Evolutionary conservation across 2,113 vertebrate genomes (phyloP).

Genomic region (Neogobius melanostomus): DNA sequence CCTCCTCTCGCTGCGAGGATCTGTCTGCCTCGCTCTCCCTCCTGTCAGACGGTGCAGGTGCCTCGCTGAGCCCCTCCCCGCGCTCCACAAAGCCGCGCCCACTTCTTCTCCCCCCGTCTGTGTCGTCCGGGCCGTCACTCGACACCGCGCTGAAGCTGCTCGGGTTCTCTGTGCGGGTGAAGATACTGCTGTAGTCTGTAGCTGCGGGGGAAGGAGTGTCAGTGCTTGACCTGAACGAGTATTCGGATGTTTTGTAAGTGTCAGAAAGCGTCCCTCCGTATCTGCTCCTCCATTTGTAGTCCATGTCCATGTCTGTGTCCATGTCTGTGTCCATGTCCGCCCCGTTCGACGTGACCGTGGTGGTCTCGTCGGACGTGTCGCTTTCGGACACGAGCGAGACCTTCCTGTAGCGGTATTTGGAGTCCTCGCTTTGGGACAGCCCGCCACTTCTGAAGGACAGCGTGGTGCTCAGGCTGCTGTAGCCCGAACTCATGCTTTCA

Average conservation of each 20-base stretch:
- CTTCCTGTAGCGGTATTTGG: conserved; percentile 72
- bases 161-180: conserved; percentile 17
- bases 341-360: conserved; percentile 11
- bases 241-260: background rate
- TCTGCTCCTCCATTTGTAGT: conserved; percentile 41
- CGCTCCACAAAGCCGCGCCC: conserved; percentile 44
- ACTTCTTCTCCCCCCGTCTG: conserved; percentile 14
- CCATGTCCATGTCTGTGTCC: background rate
- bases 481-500: conserved; percentile 58
- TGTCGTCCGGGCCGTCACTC: conserved; percentile 36
- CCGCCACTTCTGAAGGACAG: conserved; percentile 58
- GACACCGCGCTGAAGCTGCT: conserved; percentile 34
- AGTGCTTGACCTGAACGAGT: conserved; percentile 13
- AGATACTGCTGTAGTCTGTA: conserved; percentile 17
- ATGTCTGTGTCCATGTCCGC: background rate
- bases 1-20: background rate
- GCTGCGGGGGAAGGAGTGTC: conserved; percentile 8
- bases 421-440: conserved; percentile 42
- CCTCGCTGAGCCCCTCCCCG: conserved; percentile 62
- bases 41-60: conserved; percentile 50
- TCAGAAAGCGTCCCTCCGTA: conserved; percentile 10
- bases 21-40: conserved; percentile 25
- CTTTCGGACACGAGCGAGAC: conserved; percentile 68
- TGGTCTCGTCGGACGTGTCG: background rate
- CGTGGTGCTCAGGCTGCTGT: conserved; percentile 64